These are phyloP conservation scores for Oncorhynchus nerka DNA, from an alignment of 2,113 vertebrate species.

Conservation along the genomic window DNA sequence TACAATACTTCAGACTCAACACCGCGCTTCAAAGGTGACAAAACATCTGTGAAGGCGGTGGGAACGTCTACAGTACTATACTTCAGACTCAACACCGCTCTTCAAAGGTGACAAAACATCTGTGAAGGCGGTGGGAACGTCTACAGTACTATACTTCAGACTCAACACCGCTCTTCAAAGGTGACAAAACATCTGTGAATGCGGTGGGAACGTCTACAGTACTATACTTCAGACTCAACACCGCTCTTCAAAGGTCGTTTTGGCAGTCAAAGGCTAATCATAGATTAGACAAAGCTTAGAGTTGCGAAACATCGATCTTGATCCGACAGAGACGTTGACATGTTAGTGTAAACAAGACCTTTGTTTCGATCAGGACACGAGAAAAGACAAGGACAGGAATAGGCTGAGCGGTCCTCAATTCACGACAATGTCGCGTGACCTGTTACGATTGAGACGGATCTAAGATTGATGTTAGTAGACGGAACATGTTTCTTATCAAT, in stretches of 20 bases:
- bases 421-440: not conserved
- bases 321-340: not conserved
- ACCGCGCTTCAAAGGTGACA: too few relatives aligned
- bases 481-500: conserved; percentile 15
- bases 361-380: not conserved
- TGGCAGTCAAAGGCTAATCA: not conserved
- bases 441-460: not conserved
- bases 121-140: not conserved
- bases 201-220: not conserved
- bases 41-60: too few relatives aligned
- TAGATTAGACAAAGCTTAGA: not conserved
- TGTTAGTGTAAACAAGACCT: not conserved
- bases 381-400: too few relatives aligned
- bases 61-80: too few relatives aligned
- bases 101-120: not conserved
- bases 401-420: too few relatives aligned
- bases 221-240: not conserved
- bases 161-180: too few relatives aligned
- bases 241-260: not conserved
- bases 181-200: not conserved
- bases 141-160: not conserved
- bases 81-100: too few relatives aligned
- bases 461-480: not conserved
- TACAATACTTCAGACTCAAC: too few relatives aligned
- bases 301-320: not conserved